Base-by-base conservation (phyloP, 2,113 vertebrate genomes). In the Cephalopholis sonnerati region DNA sequence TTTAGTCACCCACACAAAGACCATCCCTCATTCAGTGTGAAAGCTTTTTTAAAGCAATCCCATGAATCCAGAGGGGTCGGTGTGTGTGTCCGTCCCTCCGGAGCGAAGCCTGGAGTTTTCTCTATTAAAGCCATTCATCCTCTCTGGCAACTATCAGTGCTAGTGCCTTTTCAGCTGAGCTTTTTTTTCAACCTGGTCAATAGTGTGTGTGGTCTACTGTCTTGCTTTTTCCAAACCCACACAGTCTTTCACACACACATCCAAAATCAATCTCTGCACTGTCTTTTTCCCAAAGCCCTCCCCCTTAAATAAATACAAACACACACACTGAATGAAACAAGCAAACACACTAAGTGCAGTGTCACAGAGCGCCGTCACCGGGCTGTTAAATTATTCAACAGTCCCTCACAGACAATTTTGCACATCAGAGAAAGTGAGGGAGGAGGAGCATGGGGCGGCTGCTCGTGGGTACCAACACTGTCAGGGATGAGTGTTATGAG, bases 61-160 rank as follows among this genome's bases (percentile, higher is more conserved):
- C 66, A 65, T 74, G 74, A 85, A 90, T 87, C 71, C 83, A 90
- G 72, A 82, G 75, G 46, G 74, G 59, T 83, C 15, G 8, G 77
- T 59, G 44, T 65, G 61, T 72, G 63, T 32, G 77, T 59, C 4
- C 0, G 29, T 85, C 70, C 51, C 78, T 83, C 64, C 27, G 70
- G 84, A 82, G 73, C 20, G 16, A 85, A 85, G 77, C 79, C 87
- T 79, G 83, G 81, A 89, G 76, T 89, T 83, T 89, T 88, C 84
- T 90, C 87, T 79, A 91, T 90, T 86, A 86, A 92, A 92, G 63
- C 80, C 82, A 91, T 91, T 91, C 87, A 92, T 90, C 84, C 77
- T 85, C 51, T 85, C 72, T 89, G 87, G 82, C 82, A 87, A 61
- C 77, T 79, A 83, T 87, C 87, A 36, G 73, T 51, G 65, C 36